These are phyloP conservation scores for Antechinus stuartii DNA, from an alignment of 2,113 vertebrate genomes.

Conservation along the genomic window DNA sequence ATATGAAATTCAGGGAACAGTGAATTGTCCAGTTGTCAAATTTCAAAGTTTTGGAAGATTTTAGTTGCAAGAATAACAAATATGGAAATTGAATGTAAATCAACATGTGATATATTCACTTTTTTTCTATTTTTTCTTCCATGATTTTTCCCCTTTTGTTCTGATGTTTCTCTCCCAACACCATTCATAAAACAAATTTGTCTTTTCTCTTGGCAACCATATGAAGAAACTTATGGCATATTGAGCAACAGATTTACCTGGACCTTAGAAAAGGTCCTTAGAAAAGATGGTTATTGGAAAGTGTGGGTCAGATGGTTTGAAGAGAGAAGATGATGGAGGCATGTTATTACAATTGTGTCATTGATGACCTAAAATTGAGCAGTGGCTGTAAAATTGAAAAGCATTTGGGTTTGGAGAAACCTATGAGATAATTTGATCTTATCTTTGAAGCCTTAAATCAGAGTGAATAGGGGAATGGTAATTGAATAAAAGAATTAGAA, in stretches of 20 bases:
- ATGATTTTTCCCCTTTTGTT: too few relatives aligned
- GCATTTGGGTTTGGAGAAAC: not conserved
- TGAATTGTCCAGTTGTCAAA: not conserved
- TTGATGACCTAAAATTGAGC: not conserved
- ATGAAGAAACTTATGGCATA: not conserved
- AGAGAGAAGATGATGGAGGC: not conserved
- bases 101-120: too few relatives aligned
- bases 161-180: too few relatives aligned
- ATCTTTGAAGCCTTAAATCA: not conserved
- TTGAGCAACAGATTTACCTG: not conserved
- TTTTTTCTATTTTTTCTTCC: too few relatives aligned
- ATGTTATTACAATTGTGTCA: not conserved
- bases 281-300: not conserved
- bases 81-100: too few relatives aligned
- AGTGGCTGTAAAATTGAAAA: not conserved
- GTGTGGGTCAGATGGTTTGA: not conserved
- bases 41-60: not conserved
- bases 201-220: not conserved
- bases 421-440: not conserved
- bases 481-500: not conserved
- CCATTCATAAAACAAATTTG: not conserved
- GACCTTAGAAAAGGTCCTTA: not conserved
- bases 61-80: not conserved
- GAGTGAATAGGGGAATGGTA: not conserved
- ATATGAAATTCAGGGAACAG: not conserved